phyloP scores from a whole-genome alignment of 2,888 invertebrate species.

The Actias luna region DNA sequence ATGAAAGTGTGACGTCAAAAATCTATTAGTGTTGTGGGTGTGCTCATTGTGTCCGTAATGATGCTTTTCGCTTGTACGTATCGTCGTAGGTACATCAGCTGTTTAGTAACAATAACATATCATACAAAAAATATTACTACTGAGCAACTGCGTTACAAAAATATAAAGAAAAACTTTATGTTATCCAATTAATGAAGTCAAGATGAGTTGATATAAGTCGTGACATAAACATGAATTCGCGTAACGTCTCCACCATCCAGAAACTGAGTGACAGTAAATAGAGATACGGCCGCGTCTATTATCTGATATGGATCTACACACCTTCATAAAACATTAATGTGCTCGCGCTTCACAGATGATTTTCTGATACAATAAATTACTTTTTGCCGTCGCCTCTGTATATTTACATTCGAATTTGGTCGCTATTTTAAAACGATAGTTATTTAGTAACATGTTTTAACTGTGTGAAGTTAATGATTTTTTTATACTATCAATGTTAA shows the following conservation, averaged over 20 bases:
- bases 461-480: background rate
- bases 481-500: background rate
- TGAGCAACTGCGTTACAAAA: background rate
- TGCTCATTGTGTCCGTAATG: no score
- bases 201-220: background rate
- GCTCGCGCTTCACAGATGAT: constrained; percentile 66
- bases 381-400: constrained; percentile 36
- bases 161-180: no score
- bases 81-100: no score
- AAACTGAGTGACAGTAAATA: constrained; percentile 40
- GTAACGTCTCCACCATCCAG: constrained; percentile 17
- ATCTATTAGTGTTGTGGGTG: no score
- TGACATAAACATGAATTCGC: constrained; percentile 26
- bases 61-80: no score
- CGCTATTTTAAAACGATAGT: constrained; percentile 2
- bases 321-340: constrained; percentile 77
- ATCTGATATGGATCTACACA: constrained; percentile 75
- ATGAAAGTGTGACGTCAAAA: no score
- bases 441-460: background rate
- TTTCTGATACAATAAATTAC: constrained; percentile 58
- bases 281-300: constrained; percentile 72
- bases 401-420: constrained; percentile 31
- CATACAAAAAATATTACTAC: no score
- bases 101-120: no score
- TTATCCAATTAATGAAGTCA: background rate